Evolutionary conservation across 2,797 vertebrate species (phyloP).

Genomic region (Tapera naevia): DNA sequence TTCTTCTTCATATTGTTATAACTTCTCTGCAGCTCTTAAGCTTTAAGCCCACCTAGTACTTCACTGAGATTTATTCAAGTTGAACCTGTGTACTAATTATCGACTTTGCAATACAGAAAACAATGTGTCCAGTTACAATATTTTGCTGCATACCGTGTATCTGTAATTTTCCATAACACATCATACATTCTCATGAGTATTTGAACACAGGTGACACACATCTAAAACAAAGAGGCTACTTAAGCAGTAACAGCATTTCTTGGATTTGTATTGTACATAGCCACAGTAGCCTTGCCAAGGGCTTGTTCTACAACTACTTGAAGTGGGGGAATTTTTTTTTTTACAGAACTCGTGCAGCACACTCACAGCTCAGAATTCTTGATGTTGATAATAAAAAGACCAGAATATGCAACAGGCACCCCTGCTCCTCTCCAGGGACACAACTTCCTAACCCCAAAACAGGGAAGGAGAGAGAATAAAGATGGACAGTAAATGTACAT

Average conservation of each 20-base stretch:
- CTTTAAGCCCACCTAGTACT: neutral
- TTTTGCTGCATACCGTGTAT: neutral
- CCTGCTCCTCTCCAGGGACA: neutral
- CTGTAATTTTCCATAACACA: neutral
- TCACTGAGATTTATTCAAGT: neutral
- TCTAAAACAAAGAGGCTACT: neutral
- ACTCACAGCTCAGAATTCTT: neutral
- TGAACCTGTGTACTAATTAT: neutral
- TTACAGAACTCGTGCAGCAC: neutral
- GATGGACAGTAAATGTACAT: neutral
- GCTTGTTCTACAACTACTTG: neutral
- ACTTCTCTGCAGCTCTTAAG: neutral
- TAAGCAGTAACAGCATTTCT: neutral
- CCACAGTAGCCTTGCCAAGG: neutral
- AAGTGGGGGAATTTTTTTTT: neutral
- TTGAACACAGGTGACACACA: neutral
- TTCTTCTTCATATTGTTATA: neutral
- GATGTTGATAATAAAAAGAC: neutral
- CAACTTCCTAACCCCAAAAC: neutral
- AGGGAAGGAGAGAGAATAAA: neutral
- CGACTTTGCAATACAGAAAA: neutral
- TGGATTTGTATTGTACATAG: neutral
- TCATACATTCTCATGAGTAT: neutral
- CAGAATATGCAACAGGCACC: neutral
- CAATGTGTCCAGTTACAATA: neutral